Conservation (phyloP, 1,140 invertebrate genomes). For the Melipona quadrifasciata region DNA sequence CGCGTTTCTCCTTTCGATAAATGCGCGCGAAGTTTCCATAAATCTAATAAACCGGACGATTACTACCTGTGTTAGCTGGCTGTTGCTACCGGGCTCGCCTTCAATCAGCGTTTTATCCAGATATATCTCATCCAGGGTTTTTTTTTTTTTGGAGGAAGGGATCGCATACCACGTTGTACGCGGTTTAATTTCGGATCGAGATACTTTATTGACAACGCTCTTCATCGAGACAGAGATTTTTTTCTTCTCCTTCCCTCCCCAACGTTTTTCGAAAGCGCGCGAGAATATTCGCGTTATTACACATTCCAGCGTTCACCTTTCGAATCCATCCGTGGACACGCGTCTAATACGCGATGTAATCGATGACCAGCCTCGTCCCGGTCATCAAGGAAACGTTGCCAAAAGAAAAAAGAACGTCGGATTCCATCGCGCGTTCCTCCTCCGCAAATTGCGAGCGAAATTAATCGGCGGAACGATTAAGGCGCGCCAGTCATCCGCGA, state of each 20-base stretch:
- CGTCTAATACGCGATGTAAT: not conserved
- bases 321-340: too few species aligned
- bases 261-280: not conserved
- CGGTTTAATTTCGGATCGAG: not conserved
- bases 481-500: not conserved
- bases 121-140: not conserved
- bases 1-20: slow-evolving; percentile 19
- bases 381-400: not conserved
- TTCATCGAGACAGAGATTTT: not conserved
- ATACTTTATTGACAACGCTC: not conserved
- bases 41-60: slow-evolving; percentile 42
- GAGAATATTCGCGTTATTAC: slow-evolving; percentile 11
- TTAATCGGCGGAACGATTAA: slow-evolving; percentile 2
- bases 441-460: not conserved
- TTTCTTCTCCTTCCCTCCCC: not conserved
- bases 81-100: not conserved
- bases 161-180: not conserved
- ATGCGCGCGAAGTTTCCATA: slow-evolving; percentile 28
- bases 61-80: not conserved
- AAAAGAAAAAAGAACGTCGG: too few species aligned
- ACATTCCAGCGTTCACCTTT: not conserved
- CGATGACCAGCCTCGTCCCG: not conserved
- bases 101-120: not conserved
- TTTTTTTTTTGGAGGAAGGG: too few species aligned
- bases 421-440: not conserved